A percentile compares a stretch with the other conserved stretches of the same genome.
Conservation (phyloP, 2,797 vertebrate genomes). For the Buphagus erythrorhynchus region DNA sequence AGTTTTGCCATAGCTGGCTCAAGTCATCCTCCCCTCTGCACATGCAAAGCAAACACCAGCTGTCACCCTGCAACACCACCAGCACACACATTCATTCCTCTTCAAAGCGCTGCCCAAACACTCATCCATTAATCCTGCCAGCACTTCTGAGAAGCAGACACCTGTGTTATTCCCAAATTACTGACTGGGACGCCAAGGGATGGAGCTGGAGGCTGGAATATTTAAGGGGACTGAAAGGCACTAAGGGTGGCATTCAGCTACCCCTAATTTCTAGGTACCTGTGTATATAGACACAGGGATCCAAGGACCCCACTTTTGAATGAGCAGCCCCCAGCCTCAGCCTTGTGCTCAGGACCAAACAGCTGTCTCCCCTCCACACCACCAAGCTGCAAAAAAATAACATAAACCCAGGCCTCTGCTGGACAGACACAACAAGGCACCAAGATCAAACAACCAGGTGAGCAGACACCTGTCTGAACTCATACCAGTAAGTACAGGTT, state of each 20-base stretch:
- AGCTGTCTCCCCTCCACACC: neutral
- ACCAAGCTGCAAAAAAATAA: neutral
- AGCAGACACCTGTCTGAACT: slow-evolving; percentile 9
- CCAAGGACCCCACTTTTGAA: neutral
- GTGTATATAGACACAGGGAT: neutral
- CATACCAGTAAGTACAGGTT: slow-evolving; percentile 42
- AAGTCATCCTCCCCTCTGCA: neutral
- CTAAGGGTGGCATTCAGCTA: neutral
- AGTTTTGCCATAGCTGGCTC: neutral
- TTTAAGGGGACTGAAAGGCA: neutral
- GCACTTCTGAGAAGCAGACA: neutral
- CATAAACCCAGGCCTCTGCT: neutral
- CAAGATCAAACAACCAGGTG: neutral
- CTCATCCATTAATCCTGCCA: neutral
- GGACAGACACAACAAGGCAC: neutral
- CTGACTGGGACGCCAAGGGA: neutral
- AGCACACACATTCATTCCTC: neutral
- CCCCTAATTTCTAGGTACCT: neutral
- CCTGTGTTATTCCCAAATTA: neutral
- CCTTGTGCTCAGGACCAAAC: neutral
- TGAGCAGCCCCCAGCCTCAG: neutral
- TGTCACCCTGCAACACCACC: neutral
- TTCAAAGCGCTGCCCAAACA: neutral
- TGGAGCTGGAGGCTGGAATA: slow-evolving; percentile 9
- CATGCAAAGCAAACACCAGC: neutral